These are phyloP conservation scores for Macquaria ambigua DNA, from an alignment of 2,113 vertebrate genomes.

Conservation along the genomic window DNA sequence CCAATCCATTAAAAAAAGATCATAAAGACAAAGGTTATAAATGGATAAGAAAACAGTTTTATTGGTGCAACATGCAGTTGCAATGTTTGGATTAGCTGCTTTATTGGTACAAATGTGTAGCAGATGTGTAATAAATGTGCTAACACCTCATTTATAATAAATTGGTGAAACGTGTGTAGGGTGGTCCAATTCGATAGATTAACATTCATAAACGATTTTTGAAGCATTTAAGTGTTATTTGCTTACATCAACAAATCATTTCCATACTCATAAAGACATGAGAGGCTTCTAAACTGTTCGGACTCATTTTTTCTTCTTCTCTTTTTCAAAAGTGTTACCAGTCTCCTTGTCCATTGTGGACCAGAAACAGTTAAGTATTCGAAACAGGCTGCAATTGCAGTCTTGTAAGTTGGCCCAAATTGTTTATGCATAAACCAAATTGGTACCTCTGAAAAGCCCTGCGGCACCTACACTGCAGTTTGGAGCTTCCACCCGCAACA, in stretches of 20 bases:
- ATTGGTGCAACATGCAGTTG: not conserved
- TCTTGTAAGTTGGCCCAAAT: conserved; percentile 40
- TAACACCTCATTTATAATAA: conserved; percentile 28
- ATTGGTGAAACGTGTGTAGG: not conserved
- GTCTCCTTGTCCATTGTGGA: not conserved
- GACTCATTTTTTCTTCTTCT: not conserved
- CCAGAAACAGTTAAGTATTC: conserved; percentile 61
- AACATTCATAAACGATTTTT: not conserved
- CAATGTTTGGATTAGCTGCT: not conserved
- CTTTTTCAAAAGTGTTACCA: not conserved
- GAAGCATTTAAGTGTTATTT: not conserved
- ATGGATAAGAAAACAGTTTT: not conserved
- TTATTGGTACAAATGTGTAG: conserved; percentile 16
- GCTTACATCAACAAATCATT: conserved; percentile 4
- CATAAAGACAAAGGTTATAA: not conserved
- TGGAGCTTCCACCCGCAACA: conserved; percentile 13
- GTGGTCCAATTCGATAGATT: not conserved
- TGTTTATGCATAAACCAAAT: conserved; percentile 78
- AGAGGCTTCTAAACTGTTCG: not conserved
- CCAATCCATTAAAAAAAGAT: not conserved
- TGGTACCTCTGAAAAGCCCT: conserved; percentile 58
- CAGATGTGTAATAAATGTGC: conserved; percentile 39
- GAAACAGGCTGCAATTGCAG: conserved; percentile 43
- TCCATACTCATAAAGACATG: not conserved
- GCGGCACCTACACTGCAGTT: conserved; percentile 37